Conservation (phyloP, 2,113 vertebrate species). For the Climacteris rufus region DNA sequence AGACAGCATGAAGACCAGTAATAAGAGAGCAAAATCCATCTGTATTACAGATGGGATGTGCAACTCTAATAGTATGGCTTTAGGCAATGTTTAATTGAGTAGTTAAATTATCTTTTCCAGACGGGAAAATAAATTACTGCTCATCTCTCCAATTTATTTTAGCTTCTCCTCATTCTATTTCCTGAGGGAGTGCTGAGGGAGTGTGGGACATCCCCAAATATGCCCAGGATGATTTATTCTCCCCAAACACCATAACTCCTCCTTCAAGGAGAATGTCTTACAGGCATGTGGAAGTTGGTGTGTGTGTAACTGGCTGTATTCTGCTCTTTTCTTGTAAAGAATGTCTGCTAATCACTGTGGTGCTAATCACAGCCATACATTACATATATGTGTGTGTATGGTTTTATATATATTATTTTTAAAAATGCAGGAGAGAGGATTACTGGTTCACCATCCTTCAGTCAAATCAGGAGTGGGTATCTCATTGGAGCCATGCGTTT, state of each 20-base stretch:
- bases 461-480: accelerated
- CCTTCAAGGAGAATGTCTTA: background rate
- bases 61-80: conserved; percentile 34
- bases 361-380: background rate
- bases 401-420: background rate
- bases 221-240: background rate
- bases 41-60: conserved; percentile 43
- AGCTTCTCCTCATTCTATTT: conserved; percentile 25
- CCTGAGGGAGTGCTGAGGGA: conserved; percentile 1
- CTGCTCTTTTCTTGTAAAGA: background rate
- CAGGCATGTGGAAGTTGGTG: background rate
- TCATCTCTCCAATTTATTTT: conserved; percentile 53
- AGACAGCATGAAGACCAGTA: conserved; percentile 39
- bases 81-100: conserved; percentile 61
- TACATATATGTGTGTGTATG: background rate
- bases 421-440: background rate
- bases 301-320: background rate
- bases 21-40: conserved; percentile 40
- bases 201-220: conserved; percentile 12
- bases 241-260: background rate
- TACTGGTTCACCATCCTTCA: background rate
- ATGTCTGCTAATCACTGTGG: background rate
- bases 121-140: conserved; percentile 53
- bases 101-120: conserved; percentile 60
- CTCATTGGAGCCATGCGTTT: background rate